phyloP scores from a whole-genome alignment of 1,140 invertebrate species.

The Steinernema feltiae region DNA sequence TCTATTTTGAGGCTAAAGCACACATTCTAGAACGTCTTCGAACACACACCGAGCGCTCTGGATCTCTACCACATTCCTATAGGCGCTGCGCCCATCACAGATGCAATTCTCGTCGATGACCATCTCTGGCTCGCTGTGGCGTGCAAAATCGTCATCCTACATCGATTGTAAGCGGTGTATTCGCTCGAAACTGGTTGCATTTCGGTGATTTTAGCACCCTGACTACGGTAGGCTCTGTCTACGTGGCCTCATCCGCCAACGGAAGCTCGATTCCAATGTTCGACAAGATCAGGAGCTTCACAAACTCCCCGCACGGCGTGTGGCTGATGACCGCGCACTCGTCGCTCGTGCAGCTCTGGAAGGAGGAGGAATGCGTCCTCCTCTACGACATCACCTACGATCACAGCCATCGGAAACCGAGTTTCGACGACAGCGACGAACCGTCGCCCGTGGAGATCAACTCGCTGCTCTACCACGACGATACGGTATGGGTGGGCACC shows the following conservation, averaged over 20 bases:
- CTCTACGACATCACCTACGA: conserved; percentile 62
- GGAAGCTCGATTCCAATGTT: conserved; percentile 51
- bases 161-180: conserved; percentile 58
- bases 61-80: conserved; percentile 63
- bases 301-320: conserved; percentile 58
- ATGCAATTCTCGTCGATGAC: conserved; percentile 58
- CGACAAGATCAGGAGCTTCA: conserved; percentile 46
- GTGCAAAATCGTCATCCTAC: conserved; percentile 61
- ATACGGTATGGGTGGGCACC: conserved; percentile 62
- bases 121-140: conserved; percentile 62
- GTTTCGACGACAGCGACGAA: conserved; percentile 52
- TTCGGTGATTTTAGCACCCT: conserved; percentile 58
- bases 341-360: conserved; percentile 63
- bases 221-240: conserved; percentile 60
- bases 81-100: conserved; percentile 61
- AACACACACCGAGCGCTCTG: conserved; percentile 41
- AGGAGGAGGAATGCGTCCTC: conserved; percentile 60
- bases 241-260: conserved; percentile 56
- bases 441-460: conserved; percentile 60
- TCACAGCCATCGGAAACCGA: conserved; percentile 58
- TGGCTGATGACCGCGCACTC: conserved; percentile 62
- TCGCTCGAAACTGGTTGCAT: not conserved
- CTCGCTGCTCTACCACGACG: conserved; percentile 59
- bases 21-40: conserved; percentile 39
- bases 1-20: not conserved